These are phyloP conservation scores for Macquaria australasica DNA, from an alignment of 2,113 vertebrate genomes.

Conservation along the genomic window DNA sequence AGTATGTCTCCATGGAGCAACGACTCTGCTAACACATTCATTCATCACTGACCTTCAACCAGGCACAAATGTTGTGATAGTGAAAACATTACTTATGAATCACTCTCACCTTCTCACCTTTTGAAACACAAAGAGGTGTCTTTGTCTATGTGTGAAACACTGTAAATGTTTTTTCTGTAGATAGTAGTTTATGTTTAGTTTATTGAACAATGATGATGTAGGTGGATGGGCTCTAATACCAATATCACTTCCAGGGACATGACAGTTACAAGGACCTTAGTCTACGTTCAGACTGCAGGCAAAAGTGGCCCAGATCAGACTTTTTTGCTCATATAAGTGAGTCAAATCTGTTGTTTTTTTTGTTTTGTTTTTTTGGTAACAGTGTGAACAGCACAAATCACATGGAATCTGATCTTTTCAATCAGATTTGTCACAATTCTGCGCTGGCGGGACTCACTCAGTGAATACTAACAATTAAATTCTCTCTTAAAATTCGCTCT, in stretches of 20 bases:
- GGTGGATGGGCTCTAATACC: background rate
- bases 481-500: too few species aligned
- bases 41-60: constrained; percentile 13
- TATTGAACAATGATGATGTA: background rate
- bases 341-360: too few species aligned
- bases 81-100: background rate
- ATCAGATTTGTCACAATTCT: too few species aligned
- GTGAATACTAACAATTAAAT: too few species aligned
- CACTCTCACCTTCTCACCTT: background rate
- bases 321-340: too few species aligned
- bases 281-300: too few species aligned
- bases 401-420: too few species aligned
- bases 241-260: background rate
- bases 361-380: too few species aligned
- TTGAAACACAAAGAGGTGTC: background rate
- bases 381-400: too few species aligned
- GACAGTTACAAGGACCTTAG: background rate
- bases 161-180: too few species aligned
- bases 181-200: background rate
- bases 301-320: too few species aligned
- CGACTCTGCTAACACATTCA: constrained; percentile 19
- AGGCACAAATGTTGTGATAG: background rate
- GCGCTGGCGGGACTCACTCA: too few species aligned
- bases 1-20: constrained; percentile 8
- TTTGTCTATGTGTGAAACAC: background rate